Evolutionary conservation across 2,888 invertebrate genomes (phyloP).

Genomic region (Macroteleia sp.): DNA sequence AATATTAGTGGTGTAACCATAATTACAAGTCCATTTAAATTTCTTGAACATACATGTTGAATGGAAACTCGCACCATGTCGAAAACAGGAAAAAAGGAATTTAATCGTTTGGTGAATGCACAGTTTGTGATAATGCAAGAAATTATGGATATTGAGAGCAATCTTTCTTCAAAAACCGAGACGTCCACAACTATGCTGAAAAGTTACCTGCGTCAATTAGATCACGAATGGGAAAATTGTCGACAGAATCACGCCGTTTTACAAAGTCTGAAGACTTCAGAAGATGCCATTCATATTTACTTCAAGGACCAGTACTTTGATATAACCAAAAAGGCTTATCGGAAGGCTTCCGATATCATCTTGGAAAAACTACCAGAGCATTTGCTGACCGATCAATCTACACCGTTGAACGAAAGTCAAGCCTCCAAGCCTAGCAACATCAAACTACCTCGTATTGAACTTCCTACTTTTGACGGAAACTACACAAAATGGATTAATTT

Average conservation of each 20-base stretch:
- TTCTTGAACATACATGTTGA: neutral
- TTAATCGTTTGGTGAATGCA: neutral
- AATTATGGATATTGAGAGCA: neutral
- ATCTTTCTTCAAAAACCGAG: neutral
- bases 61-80: constrained; percentile 11
- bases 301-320: neutral
- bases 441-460: neutral
- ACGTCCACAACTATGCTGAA: neutral
- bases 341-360: neutral
- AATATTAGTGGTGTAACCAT: neutral
- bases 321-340: neutral
- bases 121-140: constrained; percentile 5
- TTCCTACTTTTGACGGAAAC: no score
- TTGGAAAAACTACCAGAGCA: neutral
- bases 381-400: neutral
- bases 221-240: no score
- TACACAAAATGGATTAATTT: constrained; percentile 6
- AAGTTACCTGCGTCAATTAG: neutral
- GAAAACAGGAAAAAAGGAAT: neutral
- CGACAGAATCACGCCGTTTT: no score
- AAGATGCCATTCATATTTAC: neutral
- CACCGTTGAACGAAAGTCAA: neutral
- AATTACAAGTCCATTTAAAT: no score
- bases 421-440: neutral
- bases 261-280: constrained; percentile 3